Percentiles rank a stretch among this genome's conserved stretches.
Evolutionary conservation across 2,797 vertebrate genomes (phyloP).

Genomic region (Enteromius thamalakanensis): DNA sequence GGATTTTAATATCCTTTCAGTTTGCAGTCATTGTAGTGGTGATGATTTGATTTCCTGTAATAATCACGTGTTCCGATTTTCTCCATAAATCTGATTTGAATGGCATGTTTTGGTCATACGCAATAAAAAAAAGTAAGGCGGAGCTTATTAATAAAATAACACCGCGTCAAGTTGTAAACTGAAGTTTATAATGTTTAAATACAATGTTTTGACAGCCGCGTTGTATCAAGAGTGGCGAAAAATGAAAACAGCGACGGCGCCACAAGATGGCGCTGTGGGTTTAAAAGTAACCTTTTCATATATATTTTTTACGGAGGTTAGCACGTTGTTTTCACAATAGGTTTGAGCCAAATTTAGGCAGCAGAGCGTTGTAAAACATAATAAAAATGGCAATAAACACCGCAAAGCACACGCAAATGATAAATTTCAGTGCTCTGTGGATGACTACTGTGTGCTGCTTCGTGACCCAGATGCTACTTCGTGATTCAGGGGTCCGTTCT

Average conservation of each 20-base stretch:
- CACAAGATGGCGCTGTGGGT: conserved; percentile 48
- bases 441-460: not conserved
- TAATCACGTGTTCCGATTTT: conserved; percentile 52
- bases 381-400: not conserved
- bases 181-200: not conserved
- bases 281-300: not conserved
- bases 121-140: not conserved
- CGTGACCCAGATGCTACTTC: not conserved
- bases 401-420: not conserved
- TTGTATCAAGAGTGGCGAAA: not conserved
- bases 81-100: not conserved
- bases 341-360: not conserved
- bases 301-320: too few relatives aligned
- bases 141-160: not conserved
- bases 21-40: not conserved
- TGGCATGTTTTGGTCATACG: not conserved
- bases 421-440: not conserved
- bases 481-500: too few relatives aligned
- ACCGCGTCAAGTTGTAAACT: too few relatives aligned
- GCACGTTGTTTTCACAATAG: not conserved
- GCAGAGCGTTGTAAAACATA: not conserved
- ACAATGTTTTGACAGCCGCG: conserved; percentile 36
- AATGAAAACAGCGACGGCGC: not conserved
- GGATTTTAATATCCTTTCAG: not conserved
- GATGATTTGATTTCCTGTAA: conserved; percentile 58